Percentiles rank a stretch among this genome's conserved stretches.
phyloP scores from a whole-genome alignment of 2,113 vertebrate genomes.

The Lucifuga dentata region DNA sequence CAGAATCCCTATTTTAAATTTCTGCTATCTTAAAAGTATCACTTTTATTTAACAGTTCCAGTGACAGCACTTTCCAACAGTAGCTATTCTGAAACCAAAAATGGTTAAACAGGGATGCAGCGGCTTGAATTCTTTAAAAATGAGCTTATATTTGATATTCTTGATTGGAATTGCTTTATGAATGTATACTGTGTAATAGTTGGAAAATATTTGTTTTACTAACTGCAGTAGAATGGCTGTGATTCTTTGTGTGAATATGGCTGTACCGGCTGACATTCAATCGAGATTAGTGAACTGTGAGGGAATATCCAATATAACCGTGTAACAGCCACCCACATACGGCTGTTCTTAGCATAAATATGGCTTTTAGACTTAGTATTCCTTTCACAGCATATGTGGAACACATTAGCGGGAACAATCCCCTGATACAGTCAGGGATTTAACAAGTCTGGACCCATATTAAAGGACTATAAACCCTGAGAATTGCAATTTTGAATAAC shows the following conservation, averaged over 20 bases:
- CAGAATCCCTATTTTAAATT: no score
- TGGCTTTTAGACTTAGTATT: neutral
- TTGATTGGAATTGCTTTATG: neutral
- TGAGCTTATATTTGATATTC: neutral
- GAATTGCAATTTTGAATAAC: neutral
- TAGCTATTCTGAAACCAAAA: no score
- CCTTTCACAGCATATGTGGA: neutral
- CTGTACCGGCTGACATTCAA: neutral
- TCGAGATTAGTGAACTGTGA: conserved; percentile 16
- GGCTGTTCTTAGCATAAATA: conserved; percentile 6
- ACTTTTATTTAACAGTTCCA: no score
- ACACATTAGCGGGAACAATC: neutral
- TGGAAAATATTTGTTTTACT: neutral
- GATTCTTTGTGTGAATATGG: conserved; percentile 11
- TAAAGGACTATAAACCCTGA: neutral
- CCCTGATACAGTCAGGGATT: neutral
- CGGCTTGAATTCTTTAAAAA: no score
- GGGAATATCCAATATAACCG: neutral
- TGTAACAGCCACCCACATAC: neutral
- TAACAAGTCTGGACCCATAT: neutral
- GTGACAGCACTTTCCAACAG: no score
- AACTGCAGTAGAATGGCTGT: conserved; percentile 1
- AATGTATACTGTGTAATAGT: neutral
- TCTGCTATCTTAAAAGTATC: no score
- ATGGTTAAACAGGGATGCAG: no score